These are phyloP conservation scores for Eledona agricola DNA, from an alignment of 2,888 invertebrate species.

Conservation along the genomic window DNA sequence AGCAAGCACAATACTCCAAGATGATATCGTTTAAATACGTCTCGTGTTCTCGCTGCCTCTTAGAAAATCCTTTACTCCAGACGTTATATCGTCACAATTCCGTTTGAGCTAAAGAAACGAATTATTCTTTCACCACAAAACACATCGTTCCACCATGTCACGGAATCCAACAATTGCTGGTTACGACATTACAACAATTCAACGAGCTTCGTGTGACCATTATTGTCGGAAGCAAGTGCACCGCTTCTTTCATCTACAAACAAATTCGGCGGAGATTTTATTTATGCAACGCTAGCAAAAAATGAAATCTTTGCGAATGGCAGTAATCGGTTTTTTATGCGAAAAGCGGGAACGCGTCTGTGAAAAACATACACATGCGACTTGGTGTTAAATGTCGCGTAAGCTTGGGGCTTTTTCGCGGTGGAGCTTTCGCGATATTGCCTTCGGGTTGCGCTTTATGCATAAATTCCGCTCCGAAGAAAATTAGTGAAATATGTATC, in stretches of 20 bases:
- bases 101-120: constrained; percentile 21
- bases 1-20: constrained; percentile 49
- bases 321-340: no score
- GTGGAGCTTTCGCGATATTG: neutral
- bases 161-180: no score
- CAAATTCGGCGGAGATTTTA: no score
- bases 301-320: no score
- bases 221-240: no score
- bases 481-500: constrained; percentile 8
- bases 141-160: no score
- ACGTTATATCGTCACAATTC: no score
- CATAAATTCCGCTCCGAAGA: neutral
- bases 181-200: no score
- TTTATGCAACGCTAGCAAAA: no score
- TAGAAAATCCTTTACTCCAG: constrained; percentile 18
- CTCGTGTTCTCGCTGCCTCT: constrained; percentile 22
- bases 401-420: constrained; percentile 2
- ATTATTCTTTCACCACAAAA: constrained; percentile 4
- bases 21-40: constrained; percentile 50
- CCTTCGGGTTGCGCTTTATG: neutral
- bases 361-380: neutral
- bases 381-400: constrained; percentile 10
- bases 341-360: neutral
- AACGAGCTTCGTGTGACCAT: no score
- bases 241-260: no score